Evolutionary conservation across 1,140 invertebrate species (phyloP).

Genomic region (Drosophila parabipectinata): DNA sequence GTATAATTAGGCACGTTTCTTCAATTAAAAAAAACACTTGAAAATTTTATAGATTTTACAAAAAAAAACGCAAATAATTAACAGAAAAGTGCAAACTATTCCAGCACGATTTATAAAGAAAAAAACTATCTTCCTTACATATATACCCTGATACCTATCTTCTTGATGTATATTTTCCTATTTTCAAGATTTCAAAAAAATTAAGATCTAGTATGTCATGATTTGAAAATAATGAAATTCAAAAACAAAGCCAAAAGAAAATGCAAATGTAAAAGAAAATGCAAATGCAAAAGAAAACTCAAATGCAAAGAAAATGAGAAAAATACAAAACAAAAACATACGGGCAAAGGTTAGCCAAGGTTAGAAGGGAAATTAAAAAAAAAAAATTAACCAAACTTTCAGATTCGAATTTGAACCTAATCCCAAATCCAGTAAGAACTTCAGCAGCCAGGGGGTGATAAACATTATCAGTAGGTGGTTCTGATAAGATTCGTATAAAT

Average conservation of each 20-base stretch:
- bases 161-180: too few relatives aligned
- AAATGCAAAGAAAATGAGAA: not conserved
- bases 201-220: not conserved
- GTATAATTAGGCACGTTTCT: constrained; percentile 16
- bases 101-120: not conserved
- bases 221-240: not conserved
- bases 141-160: not conserved
- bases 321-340: not conserved
- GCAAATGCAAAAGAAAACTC: too few relatives aligned
- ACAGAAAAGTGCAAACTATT: constrained; percentile 32
- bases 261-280: constrained; percentile 6
- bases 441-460: constrained; percentile 12
- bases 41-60: not conserved
- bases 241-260: constrained; percentile 15
- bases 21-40: constrained; percentile 14
- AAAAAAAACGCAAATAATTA: constrained; percentile 37
- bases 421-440: constrained; percentile 19
- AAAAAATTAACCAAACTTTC: constrained; percentile 21
- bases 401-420: not conserved
- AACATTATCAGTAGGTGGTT: constrained; percentile 15
- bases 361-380: not conserved
- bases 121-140: not conserved
- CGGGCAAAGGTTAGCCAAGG: constrained; percentile 28
- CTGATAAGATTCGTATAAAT: constrained; percentile 28
- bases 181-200: not conserved